These are phyloP conservation scores for Luperina nickerlii DNA, from an alignment of 2,888 invertebrate genomes.

Conservation along the genomic window DNA sequence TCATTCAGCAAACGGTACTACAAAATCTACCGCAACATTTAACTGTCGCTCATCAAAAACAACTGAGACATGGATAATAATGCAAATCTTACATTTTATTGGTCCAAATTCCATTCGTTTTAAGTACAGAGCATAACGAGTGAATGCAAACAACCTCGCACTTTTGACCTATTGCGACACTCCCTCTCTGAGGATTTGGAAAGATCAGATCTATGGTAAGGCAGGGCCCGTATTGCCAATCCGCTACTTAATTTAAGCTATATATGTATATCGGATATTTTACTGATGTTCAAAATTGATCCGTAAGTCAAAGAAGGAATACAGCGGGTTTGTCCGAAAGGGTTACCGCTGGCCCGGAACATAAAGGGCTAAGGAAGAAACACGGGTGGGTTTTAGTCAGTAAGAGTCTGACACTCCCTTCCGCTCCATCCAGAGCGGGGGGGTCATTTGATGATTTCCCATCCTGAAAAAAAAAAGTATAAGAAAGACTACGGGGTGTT, in stretches of 20 bases:
- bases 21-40: background rate
- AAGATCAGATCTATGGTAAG: constrained; percentile 52
- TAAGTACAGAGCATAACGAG: constrained; percentile 44
- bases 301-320: no score
- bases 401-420: no score
- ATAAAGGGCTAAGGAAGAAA: no score
- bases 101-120: constrained; percentile 34
- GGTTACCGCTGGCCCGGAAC: no score
- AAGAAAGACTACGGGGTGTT: background rate
- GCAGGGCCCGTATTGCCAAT: constrained; percentile 23
- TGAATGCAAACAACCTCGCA: constrained; percentile 65
- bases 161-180: constrained; percentile 71
- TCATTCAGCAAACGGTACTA: constrained; percentile 32
- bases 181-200: constrained; percentile 45
- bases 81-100: constrained; percentile 18
- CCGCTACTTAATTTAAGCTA: background rate
- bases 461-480: no score
- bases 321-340: no score
- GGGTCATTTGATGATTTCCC: no score
- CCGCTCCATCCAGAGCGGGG: no score
- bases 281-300: background rate
- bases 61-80: constrained; percentile 15
- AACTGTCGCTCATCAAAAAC: constrained; percentile 11
- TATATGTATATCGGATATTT: constrained; percentile 3
- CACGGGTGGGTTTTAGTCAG: no score